Base-by-base conservation (phyloP, 2,888 invertebrate genomes). In the Drosophila pseudotalamancana region DNA sequence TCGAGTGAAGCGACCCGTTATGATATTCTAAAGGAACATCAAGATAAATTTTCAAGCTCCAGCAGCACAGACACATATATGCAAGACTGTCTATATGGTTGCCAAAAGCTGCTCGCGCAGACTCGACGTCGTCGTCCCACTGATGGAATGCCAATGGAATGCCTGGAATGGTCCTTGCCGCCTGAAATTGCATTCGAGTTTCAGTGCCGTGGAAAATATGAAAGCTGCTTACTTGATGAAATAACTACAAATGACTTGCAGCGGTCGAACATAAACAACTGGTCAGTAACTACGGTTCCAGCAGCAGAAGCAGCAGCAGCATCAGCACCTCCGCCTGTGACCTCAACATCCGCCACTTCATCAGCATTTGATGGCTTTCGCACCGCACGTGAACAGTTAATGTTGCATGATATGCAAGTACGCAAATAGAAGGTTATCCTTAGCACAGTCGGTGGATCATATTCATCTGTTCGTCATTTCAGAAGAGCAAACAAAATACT, bases 361-460 rank as follows among this genome's bases (percentile, higher is more conserved):
- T 0, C 49, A 1, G 32, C 9, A 1, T 49, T 43, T 18, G 39
- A 42, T 6, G 67, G 55, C 4, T 91, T 91, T 55, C 85, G 80
- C 4, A 89, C 91, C 0, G 91, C 90, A 0, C 71, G 85, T 0
- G 89, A 91, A n/a, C 81, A 89, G 37, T 50, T 89, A 4, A 27
- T 64, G 0, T 3, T 84, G 4, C 88, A 88, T 29, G 79, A 77
- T 12, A 18, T 72, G 3, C 88, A 89, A 77, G 90, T 73, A 27
- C 46, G 1, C 18, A 23, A 23, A 23, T 25, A 12, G 12, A 1
- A 9, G 9, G 21, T 11, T 18, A 9, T 11, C 11, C 6, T n/a
- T n/a, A n/a, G n/a, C n/a, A n/a, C n/a, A n/a, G n/a, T n/a, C n/a
- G n/a, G n/a, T n/a, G n/a, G n/a, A n/a, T 6, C 2, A 31, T 45